Evolutionary conservation across 2,888 invertebrate genomes (phyloP).

Genomic region (Eustalomyia histrio): DNA sequence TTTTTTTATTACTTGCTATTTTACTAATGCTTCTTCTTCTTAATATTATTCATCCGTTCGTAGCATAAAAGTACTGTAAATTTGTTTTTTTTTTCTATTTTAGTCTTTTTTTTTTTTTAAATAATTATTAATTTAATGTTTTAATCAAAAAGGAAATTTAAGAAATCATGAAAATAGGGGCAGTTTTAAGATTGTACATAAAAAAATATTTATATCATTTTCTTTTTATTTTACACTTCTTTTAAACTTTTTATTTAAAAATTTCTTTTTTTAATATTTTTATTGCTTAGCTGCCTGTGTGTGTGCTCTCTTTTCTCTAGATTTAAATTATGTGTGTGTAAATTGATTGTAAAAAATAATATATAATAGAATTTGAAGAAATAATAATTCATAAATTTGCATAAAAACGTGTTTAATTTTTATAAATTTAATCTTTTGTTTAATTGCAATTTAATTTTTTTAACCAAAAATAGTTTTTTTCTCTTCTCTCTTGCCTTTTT

Average conservation of each 20-base stretch:
- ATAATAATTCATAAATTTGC: slow-evolving; percentile 48
- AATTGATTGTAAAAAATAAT: slow-evolving; percentile 40
- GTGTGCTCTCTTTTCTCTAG: slow-evolving; percentile 43
- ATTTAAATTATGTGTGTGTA: slow-evolving; percentile 41
- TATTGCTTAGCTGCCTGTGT: slow-evolving; percentile 53
- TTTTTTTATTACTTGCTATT: slow-evolving; percentile 48
- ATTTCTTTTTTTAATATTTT: slow-evolving; percentile 24
- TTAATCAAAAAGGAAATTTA: slow-evolving; percentile 1
- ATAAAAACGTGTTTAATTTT: slow-evolving; percentile 58
- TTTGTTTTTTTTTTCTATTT: slow-evolving; percentile 53
- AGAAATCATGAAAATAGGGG: slow-evolving; percentile 1
- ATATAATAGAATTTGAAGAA: slow-evolving; percentile 29
- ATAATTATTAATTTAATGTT: neutral
- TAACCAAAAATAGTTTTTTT: slow-evolving; percentile 47
- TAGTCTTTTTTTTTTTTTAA: slow-evolving; percentile 15
- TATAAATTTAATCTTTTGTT: slow-evolving; percentile 52
- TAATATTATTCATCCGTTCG: slow-evolving; percentile 63
- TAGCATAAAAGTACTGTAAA: slow-evolving; percentile 54
- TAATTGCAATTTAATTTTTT: slow-evolving; percentile 50
- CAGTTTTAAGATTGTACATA: neutral
- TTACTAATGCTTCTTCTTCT: slow-evolving; percentile 59
- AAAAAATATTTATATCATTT: slow-evolving; percentile 19
- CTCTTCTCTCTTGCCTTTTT: slow-evolving; percentile 44
- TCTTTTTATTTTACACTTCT: slow-evolving; percentile 26
- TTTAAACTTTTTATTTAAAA: slow-evolving; percentile 11